These are phyloP conservation scores for Channa maculata DNA, from an alignment of 2,113 vertebrate genomes.

Conservation along the genomic window DNA sequence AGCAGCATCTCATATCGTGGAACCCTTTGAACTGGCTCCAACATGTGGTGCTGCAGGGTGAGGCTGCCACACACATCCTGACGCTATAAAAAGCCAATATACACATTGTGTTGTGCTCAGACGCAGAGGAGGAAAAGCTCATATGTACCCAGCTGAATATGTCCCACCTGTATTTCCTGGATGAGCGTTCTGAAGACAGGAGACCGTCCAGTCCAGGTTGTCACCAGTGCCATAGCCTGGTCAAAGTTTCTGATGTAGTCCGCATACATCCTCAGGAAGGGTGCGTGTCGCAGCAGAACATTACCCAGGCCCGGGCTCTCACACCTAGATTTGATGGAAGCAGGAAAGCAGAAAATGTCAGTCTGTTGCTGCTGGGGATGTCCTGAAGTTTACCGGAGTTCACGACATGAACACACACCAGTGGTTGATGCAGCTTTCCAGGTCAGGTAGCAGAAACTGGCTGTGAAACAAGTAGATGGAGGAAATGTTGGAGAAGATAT, in stretches of 20 bases:
- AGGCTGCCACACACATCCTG: slow-evolving; percentile 85
- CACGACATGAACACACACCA: slow-evolving; percentile 80
- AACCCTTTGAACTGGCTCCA: slow-evolving; percentile 93
- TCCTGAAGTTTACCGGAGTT: no score
- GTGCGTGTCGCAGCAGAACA: slow-evolving; percentile 88
- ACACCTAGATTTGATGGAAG: slow-evolving; percentile 72
- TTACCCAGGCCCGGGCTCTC: slow-evolving; percentile 86
- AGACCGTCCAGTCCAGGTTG: slow-evolving; percentile 87
- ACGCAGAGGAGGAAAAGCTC: not conserved
- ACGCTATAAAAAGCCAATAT: slow-evolving; percentile 69
- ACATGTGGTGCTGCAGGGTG: slow-evolving; percentile 85
- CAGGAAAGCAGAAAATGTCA: not conserved
- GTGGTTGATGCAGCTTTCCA: slow-evolving; percentile 85
- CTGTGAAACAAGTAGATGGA: slow-evolving; percentile 92
- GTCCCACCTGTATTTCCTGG: slow-evolving; percentile 85
- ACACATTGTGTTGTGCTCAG: not conserved
- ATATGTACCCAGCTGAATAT: not conserved
- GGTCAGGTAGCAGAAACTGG: slow-evolving; percentile 89
- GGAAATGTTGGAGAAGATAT: slow-evolving; percentile 92
- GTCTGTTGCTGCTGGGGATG: not conserved
- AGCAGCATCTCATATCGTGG: slow-evolving; percentile 92
- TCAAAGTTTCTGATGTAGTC: slow-evolving; percentile 89
- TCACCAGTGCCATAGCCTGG: slow-evolving; percentile 86
- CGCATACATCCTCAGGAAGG: slow-evolving; percentile 92
- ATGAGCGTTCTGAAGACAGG: slow-evolving; percentile 85